A percentile compares a stretch with the other conserved stretches of the same genome.
Evolutionary conservation across 2,113 vertebrate genomes (phyloP).

Genomic region (Tachysurus vachellii): DNA sequence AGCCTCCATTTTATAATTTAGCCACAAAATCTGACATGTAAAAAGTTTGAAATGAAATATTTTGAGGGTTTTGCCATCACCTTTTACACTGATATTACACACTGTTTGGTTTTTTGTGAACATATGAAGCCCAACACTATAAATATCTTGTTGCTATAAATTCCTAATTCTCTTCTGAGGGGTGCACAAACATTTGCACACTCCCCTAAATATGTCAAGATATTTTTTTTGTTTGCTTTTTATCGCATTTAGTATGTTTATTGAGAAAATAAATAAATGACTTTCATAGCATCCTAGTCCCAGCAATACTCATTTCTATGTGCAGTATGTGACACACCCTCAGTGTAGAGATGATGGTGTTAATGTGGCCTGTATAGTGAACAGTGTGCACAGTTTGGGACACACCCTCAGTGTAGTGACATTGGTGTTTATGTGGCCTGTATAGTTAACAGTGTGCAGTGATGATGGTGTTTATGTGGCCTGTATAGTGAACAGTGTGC

Average conservation of each 20-base stretch:
- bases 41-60: neutral
- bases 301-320: neutral
- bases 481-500: no score
- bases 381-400: no score
- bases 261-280: neutral
- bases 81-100: no score
- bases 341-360: neutral
- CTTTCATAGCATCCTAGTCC: neutral
- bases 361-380: no score
- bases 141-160: neutral
- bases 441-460: no score
- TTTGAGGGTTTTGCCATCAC: no score
- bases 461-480: no score
- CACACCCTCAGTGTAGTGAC: no score
- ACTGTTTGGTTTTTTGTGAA: neutral
- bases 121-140: neutral
- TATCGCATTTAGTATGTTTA: neutral
- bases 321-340: neutral
- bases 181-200: neutral
- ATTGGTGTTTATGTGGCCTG: no score
- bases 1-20: neutral
- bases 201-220: neutral
- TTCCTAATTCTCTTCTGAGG: neutral
- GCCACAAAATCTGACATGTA: neutral
- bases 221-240: neutral